These are phyloP conservation scores for Bombus waltoni DNA, from an alignment of 1,140 invertebrate species.

Conservation along the genomic window DNA sequence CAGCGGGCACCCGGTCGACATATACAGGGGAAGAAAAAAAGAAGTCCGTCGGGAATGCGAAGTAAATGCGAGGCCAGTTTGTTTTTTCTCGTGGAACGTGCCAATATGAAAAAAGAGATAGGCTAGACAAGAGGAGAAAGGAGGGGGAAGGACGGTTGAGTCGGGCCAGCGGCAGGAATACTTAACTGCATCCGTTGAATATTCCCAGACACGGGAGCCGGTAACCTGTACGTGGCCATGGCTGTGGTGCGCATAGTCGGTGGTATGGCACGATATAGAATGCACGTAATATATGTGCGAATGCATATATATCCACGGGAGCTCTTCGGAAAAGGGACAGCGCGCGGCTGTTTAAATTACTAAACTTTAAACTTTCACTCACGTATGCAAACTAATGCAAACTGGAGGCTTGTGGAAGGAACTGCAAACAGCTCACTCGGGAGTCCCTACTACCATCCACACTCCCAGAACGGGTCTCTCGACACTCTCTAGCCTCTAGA, in stretches of 20 bases:
- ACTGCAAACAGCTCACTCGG: slow-evolving; percentile 77
- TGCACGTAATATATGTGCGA: slow-evolving; percentile 44
- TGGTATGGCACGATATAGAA: background rate
- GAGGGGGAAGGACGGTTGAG: background rate
- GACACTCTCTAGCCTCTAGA: slow-evolving; percentile 60
- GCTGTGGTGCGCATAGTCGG: background rate
- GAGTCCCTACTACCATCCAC: slow-evolving; percentile 64
- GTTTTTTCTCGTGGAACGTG: slow-evolving; percentile 17
- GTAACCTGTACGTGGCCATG: slow-evolving; percentile 8
- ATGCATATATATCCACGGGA: slow-evolving; percentile 27
- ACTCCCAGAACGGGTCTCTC: slow-evolving; percentile 63
- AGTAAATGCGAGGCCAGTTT: slow-evolving; percentile 8
- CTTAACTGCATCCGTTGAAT: slow-evolving; percentile 58
- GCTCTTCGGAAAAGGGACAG: slow-evolving; percentile 68
- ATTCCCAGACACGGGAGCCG: slow-evolving; percentile 48
- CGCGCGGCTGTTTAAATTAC: slow-evolving; percentile 74
- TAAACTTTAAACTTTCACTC: slow-evolving; percentile 78
- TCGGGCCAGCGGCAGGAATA: slow-evolving; percentile 32
- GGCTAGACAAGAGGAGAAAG: background rate
- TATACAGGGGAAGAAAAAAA: background rate
- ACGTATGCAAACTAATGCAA: slow-evolving; percentile 78
- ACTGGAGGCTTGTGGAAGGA: slow-evolving; percentile 75
- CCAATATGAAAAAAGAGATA: slow-evolving; percentile 38
- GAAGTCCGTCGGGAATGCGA: background rate
- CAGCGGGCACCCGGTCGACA: background rate